Evolutionary conservation across 2,797 vertebrate species (phyloP).

Genomic region (Delichon dasypus): DNA sequence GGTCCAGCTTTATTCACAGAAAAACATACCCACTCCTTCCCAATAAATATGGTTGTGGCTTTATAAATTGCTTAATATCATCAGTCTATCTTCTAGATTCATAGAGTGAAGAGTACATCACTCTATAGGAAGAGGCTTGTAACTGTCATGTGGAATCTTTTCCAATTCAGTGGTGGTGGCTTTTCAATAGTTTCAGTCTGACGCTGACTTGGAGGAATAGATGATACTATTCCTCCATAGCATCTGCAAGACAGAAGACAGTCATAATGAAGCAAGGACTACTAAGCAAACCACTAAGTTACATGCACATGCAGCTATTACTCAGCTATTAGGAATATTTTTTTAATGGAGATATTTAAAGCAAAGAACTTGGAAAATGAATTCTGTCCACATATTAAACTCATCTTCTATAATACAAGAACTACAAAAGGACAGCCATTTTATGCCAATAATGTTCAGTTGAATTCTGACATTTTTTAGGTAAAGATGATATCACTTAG

Average conservation of each 20-base stretch:
- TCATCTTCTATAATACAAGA: background rate
- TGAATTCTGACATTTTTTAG: background rate
- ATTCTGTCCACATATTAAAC: background rate
- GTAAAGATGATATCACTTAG: background rate
- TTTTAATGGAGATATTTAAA: background rate
- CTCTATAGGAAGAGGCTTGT: background rate
- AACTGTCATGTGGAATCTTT: background rate
- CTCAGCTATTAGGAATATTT: background rate
- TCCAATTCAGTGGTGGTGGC: background rate
- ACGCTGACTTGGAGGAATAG: background rate
- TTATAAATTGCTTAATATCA: background rate
- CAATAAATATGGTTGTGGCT: background rate
- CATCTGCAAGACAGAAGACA: background rate
- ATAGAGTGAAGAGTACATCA: background rate
- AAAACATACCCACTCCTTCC: background rate
- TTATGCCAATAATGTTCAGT: background rate
- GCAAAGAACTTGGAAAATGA: background rate
- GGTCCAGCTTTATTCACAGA: background rate
- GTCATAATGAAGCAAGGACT: background rate
- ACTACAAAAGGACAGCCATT: background rate
- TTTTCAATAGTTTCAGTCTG: background rate
- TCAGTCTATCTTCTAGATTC: background rate
- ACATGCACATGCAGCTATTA: background rate
- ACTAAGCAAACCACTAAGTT: background rate
- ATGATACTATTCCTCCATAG: background rate